A percentile compares a stretch with the other conserved stretches of the same genome.
phyloP scores from a whole-genome alignment of 2,888 invertebrate species.

The Saturnia japonica region DNA sequence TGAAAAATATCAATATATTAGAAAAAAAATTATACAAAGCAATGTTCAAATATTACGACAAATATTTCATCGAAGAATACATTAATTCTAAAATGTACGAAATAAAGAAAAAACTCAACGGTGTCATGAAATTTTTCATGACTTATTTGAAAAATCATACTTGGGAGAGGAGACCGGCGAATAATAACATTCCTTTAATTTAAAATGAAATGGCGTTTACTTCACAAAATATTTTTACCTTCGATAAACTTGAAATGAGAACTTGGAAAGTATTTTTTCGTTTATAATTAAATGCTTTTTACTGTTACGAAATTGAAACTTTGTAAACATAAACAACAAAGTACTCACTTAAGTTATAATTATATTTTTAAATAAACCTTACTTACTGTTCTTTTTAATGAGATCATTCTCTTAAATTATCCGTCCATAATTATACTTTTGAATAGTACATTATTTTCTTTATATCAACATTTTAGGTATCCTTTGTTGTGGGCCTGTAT shows the following conservation, averaged over 20 bases:
- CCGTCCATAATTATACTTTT: background rate
- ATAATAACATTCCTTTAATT: conserved; percentile 1
- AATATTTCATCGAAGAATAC: conserved; percentile 46
- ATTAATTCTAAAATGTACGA: conserved; percentile 36
- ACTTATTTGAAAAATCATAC: conserved; percentile 26
- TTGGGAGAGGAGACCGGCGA: conserved; percentile 32
- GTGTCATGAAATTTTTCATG: conserved; percentile 29
- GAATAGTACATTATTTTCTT: background rate
- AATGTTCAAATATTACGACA: conserved; percentile 42
- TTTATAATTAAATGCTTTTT: conserved; percentile 14
- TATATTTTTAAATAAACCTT: background rate
- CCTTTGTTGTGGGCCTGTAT: background rate
- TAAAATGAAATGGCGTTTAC: conserved; percentile 8
- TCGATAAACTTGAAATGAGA: background rate
- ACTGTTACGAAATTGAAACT: conserved; percentile 14
- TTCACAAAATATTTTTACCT: conserved; percentile 3
- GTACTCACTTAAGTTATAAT: background rate
- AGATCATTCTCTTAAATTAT: background rate
- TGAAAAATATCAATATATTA: conserved; percentile 23
- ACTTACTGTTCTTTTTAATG: background rate
- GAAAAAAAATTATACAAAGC: conserved; percentile 33
- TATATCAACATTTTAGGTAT: no score
- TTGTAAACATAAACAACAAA: conserved; percentile 8
- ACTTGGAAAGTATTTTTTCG: background rate
- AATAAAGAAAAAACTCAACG: conserved; percentile 31